A percentile compares a stretch with the other conserved stretches of the same genome.
Conservation (phyloP, 2,888 invertebrate genomes). For the Drosophila algonquin region DNA sequence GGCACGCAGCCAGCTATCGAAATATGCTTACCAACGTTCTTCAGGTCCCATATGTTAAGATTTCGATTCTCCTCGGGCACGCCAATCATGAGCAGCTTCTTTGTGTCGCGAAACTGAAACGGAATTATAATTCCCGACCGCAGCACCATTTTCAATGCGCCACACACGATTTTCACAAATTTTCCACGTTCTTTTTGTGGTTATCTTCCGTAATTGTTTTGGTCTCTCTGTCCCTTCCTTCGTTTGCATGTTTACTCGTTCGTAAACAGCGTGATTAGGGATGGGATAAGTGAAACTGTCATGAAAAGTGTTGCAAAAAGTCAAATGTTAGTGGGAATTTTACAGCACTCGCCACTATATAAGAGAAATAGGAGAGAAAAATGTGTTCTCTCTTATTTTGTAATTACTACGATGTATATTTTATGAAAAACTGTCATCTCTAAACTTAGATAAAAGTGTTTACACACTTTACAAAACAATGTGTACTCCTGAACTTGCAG, state of each 20-base stretch:
- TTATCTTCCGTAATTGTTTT: slow-evolving; percentile 77
- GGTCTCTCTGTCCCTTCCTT: slow-evolving; percentile 73
- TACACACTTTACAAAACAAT: too few species aligned
- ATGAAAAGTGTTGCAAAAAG: background rate
- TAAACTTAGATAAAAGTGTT: too few species aligned
- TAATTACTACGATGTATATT: too few species aligned
- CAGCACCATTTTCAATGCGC: slow-evolving; percentile 80
- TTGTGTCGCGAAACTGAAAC: slow-evolving; percentile 82
- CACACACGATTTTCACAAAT: slow-evolving; percentile 73
- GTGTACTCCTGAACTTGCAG: too few species aligned
- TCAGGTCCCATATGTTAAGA: slow-evolving; percentile 80
- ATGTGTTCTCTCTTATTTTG: too few species aligned
- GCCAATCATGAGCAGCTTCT: slow-evolving; percentile 80
- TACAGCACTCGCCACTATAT: background rate
- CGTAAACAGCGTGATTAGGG: slow-evolving; percentile 60
- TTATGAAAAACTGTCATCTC: background rate
- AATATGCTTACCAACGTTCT: slow-evolving; percentile 79
- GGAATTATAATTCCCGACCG: slow-evolving; percentile 81
- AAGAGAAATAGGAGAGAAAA: too few species aligned
- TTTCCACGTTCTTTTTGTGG: slow-evolving; percentile 70
- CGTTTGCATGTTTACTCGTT: slow-evolving; percentile 55
- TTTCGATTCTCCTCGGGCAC: slow-evolving; percentile 77
- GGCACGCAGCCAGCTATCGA: background rate
- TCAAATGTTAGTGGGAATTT: background rate
- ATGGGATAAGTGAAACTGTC: background rate